Base-by-base conservation (phyloP, 2,888 invertebrate genomes). In the Noctua fimbriata region DNA sequence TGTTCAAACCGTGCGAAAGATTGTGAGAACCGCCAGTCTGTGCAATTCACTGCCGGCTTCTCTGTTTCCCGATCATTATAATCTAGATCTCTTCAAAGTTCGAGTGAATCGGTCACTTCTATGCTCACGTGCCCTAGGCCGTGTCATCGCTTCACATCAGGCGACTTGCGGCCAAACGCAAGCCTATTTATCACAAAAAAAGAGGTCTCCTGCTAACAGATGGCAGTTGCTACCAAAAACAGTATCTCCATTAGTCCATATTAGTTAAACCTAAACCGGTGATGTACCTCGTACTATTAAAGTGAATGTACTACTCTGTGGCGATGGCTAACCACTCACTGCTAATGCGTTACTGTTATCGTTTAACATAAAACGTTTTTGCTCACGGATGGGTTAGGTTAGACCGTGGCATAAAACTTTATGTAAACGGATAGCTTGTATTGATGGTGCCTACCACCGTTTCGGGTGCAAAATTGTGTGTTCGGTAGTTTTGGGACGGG, bases 341-440 rank as follows among this genome's bases (percentile, higher is more conserved):
- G 81, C 72, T 85, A 87, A 88, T 88, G 89, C 63, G 76, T 87
- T 70, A 88, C 82, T 70, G 87, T 89, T 89, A 88, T 82, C 79
- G 88, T 85, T 82, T 69, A 75, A 82, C 82, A 81, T 87, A 88
- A 89, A 88, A 85, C 85, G 87, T 83, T 86, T 84, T 84, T 79
- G 82, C 78, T 84, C 77, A 82, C 79, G 74, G 75, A 72, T 83
- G 83, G 71, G 84, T 76, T 81, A 79, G 77, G 88, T 75, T 78
- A 74, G 80, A 28, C 73, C 78, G 76, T 78, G 63, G 69, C 83
- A 79, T 88, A 89, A 88, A 88, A 88, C 16, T 81, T 89, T 82
- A 89, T 75, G 65, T 63, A 75, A 69, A 74, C 63, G 41, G 82
- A 82, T 82, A 81, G 76, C 32, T 52, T 76, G 75, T 81, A 79